Percentiles rank a stretch among this genome's conserved stretches.
Evolutionary conservation across 2,888 invertebrate genomes (phyloP).

Genomic region (Cantharis rustica): DNA sequence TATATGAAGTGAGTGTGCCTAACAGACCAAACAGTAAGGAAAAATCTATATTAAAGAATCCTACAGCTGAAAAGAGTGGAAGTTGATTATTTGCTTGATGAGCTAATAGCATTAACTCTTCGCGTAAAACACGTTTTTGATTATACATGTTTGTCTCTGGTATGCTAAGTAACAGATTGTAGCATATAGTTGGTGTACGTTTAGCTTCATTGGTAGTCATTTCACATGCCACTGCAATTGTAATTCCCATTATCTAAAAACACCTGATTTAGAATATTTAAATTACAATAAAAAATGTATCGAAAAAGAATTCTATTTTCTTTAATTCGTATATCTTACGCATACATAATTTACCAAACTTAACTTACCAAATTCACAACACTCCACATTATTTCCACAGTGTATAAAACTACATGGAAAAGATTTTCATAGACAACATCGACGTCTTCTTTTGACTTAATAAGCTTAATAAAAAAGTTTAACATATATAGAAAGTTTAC

Average conservation of each 20-base stretch:
- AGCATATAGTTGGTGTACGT: slow-evolving; percentile 29
- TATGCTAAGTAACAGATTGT: slow-evolving; percentile 30
- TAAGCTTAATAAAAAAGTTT: too few species aligned
- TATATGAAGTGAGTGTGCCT: slow-evolving; percentile 2
- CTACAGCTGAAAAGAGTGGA: slow-evolving; percentile 24
- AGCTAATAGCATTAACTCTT: slow-evolving; percentile 16
- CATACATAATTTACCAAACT: too few species aligned
- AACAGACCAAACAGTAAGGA: slow-evolving; percentile 23
- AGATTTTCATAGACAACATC: too few species aligned
- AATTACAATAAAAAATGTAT: too few species aligned
- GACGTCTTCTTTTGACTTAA: too few species aligned
- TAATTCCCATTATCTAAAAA: background rate
- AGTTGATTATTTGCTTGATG: slow-evolving; percentile 13
- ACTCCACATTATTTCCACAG: too few species aligned
- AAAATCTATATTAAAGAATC: slow-evolving; percentile 24
- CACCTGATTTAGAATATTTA: too few species aligned
- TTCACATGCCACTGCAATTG: background rate
- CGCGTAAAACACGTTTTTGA: slow-evolving; percentile 7
- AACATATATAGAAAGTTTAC: too few species aligned
- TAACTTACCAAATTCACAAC: too few species aligned
- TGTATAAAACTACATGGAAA: too few species aligned
- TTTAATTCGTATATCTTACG: too few species aligned
- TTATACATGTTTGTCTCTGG: background rate
- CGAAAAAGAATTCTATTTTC: too few species aligned
- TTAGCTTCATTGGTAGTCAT: slow-evolving; percentile 22